Evolutionary conservation across 1,140 invertebrate genomes (phyloP), one percentile per base, ranked within the genome.

Genomic region (Oreohelix idahoensis): DNA sequence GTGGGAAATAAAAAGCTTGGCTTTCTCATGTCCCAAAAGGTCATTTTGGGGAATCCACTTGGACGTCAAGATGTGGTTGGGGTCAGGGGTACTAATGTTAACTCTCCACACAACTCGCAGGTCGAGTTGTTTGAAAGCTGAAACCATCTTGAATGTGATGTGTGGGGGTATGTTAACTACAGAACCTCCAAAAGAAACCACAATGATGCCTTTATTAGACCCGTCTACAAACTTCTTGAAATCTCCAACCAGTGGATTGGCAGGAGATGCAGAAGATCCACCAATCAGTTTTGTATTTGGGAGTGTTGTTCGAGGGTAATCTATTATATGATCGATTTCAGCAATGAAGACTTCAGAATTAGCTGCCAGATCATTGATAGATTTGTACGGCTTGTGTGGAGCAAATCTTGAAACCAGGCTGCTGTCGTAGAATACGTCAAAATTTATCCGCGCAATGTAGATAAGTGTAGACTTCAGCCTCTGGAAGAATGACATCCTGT

Each of bases 1-100:
- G 39, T 89, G 89, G 1, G 88, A 89, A 32, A 90, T 84, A 69
- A 90, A 87, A 10, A 87, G 29, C 39, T 84, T 86, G 26, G 84
- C 84, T 39, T 82, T 81, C 0, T 35, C 26, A 49, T 84, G 74
- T 58, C 74, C 84, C 63, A 84, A 42, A 26, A 84, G 79, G 53
- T 84, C 84, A 71, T 85, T 85, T 70, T 85, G 84, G 23, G 84
- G 84, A n/a, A 85, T 79, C 84, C 84, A 85, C 38, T 74, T 79
- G 11, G 69, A 58, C 4, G 76, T 79, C 53, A 73, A 53, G 38
- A 85, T 42, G 26, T 79, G 78, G 2, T n/a, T 70, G 29, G 36
- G 76, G 38, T 63, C 80, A 38, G 74, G 26, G 0, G 80, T 82
- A 0, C 74, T 63, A 58, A 78, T 42, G 36, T 81, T 73, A 5